Evolutionary conservation across 2,797 vertebrate species (phyloP).

Genomic region (Numenius phaeopus): DNA sequence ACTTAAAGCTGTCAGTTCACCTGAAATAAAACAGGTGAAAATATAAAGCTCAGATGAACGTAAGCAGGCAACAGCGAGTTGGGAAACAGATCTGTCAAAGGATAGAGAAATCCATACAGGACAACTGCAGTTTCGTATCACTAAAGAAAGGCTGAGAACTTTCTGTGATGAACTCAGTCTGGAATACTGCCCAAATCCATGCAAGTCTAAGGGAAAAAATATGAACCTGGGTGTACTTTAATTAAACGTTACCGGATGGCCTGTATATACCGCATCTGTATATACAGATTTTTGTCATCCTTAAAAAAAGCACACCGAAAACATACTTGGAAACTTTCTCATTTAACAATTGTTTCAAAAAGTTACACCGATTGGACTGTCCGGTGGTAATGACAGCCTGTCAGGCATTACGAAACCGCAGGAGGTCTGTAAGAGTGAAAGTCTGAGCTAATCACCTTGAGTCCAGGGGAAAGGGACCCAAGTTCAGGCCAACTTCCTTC

Average conservation of each 20-base stretch:
- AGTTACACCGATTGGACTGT: background rate
- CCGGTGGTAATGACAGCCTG: background rate
- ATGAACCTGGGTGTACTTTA: background rate
- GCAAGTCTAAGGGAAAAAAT: background rate
- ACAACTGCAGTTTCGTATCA: background rate
- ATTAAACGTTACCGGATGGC: background rate
- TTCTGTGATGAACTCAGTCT: background rate
- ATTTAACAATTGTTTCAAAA: background rate
- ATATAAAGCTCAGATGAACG: background rate
- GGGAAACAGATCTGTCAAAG: background rate
- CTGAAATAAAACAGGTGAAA: background rate
- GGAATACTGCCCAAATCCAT: background rate
- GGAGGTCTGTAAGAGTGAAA: background rate
- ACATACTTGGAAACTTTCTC: background rate
- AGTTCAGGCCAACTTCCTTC: background rate
- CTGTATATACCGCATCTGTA: background rate
- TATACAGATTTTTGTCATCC: background rate
- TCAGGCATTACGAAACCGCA: fast-evolving
- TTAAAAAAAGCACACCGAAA: background rate
- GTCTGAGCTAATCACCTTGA: background rate
- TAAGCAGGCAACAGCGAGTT: background rate
- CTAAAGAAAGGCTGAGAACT: background rate
- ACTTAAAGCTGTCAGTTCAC: background rate
- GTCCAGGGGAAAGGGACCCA: background rate
- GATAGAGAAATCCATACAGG: background rate